Percentiles rank a stretch among this genome's conserved stretches.
Conservation (phyloP, 2,888 invertebrate species). For the Petrolisthes manimaculis region DNA sequence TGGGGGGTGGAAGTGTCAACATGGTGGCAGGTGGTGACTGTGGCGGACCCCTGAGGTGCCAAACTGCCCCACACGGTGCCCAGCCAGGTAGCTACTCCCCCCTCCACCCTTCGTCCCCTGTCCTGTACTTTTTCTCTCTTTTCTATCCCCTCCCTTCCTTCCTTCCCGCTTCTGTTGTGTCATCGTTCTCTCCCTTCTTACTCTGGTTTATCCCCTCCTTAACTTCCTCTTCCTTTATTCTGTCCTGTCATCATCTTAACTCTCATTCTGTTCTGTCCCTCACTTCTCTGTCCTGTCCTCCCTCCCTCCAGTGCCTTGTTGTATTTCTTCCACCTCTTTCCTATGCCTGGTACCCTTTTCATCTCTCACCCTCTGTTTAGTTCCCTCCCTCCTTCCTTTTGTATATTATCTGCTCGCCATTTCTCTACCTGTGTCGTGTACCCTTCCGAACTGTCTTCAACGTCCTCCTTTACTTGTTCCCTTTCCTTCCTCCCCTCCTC, state of each 20-base stretch:
- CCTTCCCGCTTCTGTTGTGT: not conserved
- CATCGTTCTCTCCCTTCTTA: not conserved
- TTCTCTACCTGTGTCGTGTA: not conserved
- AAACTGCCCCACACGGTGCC: no score
- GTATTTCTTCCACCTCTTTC: not conserved
- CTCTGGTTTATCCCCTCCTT: not conserved
- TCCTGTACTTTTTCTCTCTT: not conserved
- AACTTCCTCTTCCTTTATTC: not conserved
- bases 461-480: not conserved
- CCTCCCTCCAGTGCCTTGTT: not conserved
- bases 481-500: not conserved
- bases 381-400: constrained; percentile 1
- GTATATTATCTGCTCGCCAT: not conserved
- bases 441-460: not conserved
- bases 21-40: no score
- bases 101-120: not conserved
- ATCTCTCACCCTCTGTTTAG: not conserved
- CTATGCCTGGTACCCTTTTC: not conserved
- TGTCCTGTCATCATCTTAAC: not conserved
- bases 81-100: not conserved
- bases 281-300: not conserved
- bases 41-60: no score
- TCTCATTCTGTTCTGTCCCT: constrained; percentile 12
- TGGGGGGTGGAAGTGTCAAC: no score
- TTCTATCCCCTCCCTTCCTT: no score